Percentiles rank a stretch among this genome's conserved stretches.
Conservation (phyloP, 2,888 invertebrate species). For the Heliconius erato region DNA sequence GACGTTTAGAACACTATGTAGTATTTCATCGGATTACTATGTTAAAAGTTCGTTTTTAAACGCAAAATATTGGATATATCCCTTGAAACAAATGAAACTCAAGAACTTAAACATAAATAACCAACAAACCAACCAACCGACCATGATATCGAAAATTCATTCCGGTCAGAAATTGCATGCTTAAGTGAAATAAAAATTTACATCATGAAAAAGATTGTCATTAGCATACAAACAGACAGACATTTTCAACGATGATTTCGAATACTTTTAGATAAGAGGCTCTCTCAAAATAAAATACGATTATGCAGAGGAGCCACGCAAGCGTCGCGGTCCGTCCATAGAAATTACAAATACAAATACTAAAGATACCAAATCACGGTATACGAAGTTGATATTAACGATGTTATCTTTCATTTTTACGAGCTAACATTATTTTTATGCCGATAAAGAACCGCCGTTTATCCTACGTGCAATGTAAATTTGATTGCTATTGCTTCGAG, state of each 20-base stretch:
- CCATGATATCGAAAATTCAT: not conserved
- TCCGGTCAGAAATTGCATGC: slow-evolving; percentile 23
- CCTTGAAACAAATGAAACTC: not conserved
- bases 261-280: slow-evolving; percentile 81
- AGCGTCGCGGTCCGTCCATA: slow-evolving; percentile 69
- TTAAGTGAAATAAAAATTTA: slow-evolving; percentile 14
- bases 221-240: slow-evolving; percentile 75
- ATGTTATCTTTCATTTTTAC: slow-evolving; percentile 45
- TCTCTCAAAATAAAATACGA: slow-evolving; percentile 81
- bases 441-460: slow-evolving; percentile 31
- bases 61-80: no score
- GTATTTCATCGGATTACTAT: no score
- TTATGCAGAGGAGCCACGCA: slow-evolving; percentile 80
- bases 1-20: no score
- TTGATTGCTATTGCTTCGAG: slow-evolving; percentile 36
- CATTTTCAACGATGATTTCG: slow-evolving; percentile 81
- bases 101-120: not conserved
- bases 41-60: no score
- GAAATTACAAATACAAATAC: slow-evolving; percentile 82
- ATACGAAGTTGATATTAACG: slow-evolving; percentile 50
- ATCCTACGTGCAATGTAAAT: slow-evolving; percentile 42
- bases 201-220: slow-evolving; percentile 58
- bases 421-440: slow-evolving; percentile 44
- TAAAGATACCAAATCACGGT: slow-evolving; percentile 76
- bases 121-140: no score